These are phyloP conservation scores for Fundulus diaphanus DNA, from an alignment of 2,797 vertebrate genomes.

Conservation along the genomic window DNA sequence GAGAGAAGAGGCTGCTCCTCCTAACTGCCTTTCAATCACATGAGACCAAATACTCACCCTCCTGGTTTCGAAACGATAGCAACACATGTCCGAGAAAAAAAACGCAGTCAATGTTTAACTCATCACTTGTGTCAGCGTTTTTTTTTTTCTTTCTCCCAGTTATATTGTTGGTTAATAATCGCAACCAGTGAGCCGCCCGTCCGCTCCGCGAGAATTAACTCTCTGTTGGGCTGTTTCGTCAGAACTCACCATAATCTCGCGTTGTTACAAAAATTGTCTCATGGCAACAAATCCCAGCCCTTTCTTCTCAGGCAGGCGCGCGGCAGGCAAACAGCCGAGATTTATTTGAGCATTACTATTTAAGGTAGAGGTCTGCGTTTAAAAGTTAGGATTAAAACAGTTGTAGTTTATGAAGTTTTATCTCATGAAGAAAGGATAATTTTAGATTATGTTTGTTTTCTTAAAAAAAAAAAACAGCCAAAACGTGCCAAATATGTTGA, in stretches of 20 bases:
- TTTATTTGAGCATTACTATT: too few species aligned
- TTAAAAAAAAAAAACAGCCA: background rate
- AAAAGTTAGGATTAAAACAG: background rate
- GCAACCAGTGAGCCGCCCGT: slow-evolving; percentile 8
- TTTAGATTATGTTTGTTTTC: background rate
- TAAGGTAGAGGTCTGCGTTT: background rate
- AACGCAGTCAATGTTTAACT: slow-evolving; percentile 22
- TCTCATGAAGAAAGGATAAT: background rate
- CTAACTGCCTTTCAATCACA: slow-evolving; percentile 14
- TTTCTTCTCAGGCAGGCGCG: too few species aligned
- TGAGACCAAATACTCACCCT: slow-evolving; percentile 62
- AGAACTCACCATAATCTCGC: slow-evolving; percentile 58
- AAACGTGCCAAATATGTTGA: background rate
- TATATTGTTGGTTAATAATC: background rate
- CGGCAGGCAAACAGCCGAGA: too few species aligned
- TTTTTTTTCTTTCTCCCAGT: background rate
- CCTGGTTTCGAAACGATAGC: slow-evolving; percentile 34
- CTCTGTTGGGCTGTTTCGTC: slow-evolving; percentile 30
- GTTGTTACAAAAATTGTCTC: slow-evolving; percentile 33
- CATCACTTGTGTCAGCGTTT: background rate
- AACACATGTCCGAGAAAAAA: slow-evolving; percentile 58
- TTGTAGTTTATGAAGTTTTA: background rate
- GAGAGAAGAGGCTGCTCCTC: background rate
- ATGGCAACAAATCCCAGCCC: slow-evolving; percentile 62
- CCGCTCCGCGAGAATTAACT: slow-evolving; percentile 32